These are phyloP conservation scores for Cerastis leucographa DNA, from an alignment of 2,888 invertebrate genomes.

Conservation along the genomic window DNA sequence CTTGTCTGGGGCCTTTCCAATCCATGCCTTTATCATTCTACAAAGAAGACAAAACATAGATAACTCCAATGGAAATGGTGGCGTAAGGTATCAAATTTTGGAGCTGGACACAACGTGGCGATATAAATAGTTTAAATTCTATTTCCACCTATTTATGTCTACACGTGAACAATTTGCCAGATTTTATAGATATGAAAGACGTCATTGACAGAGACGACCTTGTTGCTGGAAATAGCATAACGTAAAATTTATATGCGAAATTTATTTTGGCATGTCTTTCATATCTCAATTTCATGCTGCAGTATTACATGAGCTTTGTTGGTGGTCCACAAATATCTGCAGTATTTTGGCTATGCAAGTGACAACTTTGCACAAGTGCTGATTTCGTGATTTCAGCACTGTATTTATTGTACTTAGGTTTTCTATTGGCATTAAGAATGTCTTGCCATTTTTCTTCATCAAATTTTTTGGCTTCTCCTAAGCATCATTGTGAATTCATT, in stretches of 20 bases:
- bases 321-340: slow-evolving; percentile 38
- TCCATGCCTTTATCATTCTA: not conserved
- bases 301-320: slow-evolving; percentile 37
- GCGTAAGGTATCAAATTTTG: not conserved
- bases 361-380: not conserved
- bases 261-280: slow-evolving; percentile 59
- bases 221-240: slow-evolving; percentile 56
- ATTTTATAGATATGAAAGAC: slow-evolving; percentile 56
- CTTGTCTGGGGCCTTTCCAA: no score
- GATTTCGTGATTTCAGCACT: not conserved
- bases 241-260: slow-evolving; percentile 41
- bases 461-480: not conserved
- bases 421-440: not conserved
- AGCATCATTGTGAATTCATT: not conserved
- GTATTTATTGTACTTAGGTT: not conserved
- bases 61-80: not conserved
- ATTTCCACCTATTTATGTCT: slow-evolving; percentile 16
- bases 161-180: slow-evolving; percentile 22
- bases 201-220: slow-evolving; percentile 55
- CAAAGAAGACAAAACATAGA: not conserved
- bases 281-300: slow-evolving; percentile 42
- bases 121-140: slow-evolving; percentile 1
- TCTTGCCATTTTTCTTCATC: not conserved
- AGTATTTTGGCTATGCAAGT: slow-evolving; percentile 17
- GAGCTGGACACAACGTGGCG: not conserved